Evolutionary conservation across 1,140 invertebrate species (phyloP), one percentile per base, ranked within the genome.

Genomic region (Metopolophium dirhodum): DNA sequence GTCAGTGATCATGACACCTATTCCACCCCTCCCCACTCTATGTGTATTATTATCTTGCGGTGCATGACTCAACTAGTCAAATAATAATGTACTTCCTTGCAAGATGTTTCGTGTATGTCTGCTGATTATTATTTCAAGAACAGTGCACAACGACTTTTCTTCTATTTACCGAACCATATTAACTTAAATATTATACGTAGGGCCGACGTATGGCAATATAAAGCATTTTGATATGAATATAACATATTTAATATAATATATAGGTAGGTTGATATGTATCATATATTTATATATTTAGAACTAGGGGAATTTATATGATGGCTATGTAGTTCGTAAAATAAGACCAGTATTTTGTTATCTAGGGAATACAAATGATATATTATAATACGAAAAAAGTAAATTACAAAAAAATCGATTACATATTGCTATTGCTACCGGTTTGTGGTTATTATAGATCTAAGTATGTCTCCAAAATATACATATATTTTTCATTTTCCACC

Each of bases 391-490:
- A 86, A 45, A 86, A 49, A 35, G 3, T 30, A 35, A 51, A 88
- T 35, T 88, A 26, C 47, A 51, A 49, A 88, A 47, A 88, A 35
- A 23, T 54, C 87, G 30, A 54, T 54, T 88, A 35, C 20, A n/a
- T 88, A 51, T n/a, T 77, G 14, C 61, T 86, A 30, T 88, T 54
- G n/a, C 51, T 51, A 88, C 45, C 26, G 18, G 45, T 49, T 87
- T 87, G 61, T 77, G 14, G 30, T 77, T 77, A n/a, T n/a, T 77
- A 77, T 77, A 77, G 47, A 87, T n/a, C 47, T 87, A n/a, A 49
- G 30, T 49, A n/a, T 35, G 14, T 4, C 14, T 20, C 14, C 30
- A n/a, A 87, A 87, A 87, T 87, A 6, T 49, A 35, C 0, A 9
- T 23, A 8, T 88, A 49, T 49, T 87, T 49, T 87, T 87, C 22